These are phyloP conservation scores for Melinopterus prodromus DNA, from an alignment of 2,888 invertebrate genomes.

Conservation along the genomic window DNA sequence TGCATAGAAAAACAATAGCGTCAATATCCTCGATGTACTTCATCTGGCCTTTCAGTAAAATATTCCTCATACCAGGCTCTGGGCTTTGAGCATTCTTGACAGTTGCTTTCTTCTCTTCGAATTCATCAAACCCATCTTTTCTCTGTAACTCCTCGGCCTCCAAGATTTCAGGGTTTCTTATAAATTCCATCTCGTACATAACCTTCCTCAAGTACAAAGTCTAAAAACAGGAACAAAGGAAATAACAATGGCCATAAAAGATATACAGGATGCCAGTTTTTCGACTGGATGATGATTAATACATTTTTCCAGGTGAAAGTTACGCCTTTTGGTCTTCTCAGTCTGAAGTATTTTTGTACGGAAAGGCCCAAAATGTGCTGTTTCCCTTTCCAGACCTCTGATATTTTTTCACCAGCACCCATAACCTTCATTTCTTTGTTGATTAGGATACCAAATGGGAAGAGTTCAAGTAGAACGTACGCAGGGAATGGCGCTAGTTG, in stretches of 20 bases:
- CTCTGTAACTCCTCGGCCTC: conserved; percentile 5
- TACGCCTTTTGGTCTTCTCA: conserved; percentile 83
- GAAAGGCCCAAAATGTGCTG: conserved; percentile 69
- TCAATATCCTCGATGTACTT: conserved; percentile 82
- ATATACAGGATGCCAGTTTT: no score
- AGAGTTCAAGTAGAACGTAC: conserved; percentile 77
- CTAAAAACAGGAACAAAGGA: conserved; percentile 12
- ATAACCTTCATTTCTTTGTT: conserved; percentile 78
- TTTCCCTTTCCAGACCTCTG: conserved; percentile 69
- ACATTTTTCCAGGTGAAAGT: conserved; percentile 79
- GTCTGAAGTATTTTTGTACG: conserved; percentile 75
- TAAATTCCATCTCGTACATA: conserved; percentile 84
- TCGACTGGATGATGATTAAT: no score
- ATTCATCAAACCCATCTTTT: conserved; percentile 8
- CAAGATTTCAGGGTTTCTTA: conserved; percentile 58
- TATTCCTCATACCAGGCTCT: conserved; percentile 61
- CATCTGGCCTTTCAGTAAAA: conserved; percentile 88
- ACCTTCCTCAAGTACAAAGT: conserved; percentile 72
- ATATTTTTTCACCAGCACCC: conserved; percentile 80
- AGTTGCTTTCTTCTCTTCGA: conserved; percentile 11
- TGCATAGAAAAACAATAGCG: conserved; percentile 84
- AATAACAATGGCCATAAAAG: no score
- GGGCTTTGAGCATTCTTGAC: conserved; percentile 6
- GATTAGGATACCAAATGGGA: conserved; percentile 87
- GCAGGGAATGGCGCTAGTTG: conserved; percentile 71